A percentile compares a stretch with the other conserved stretches of the same genome.
Evolutionary conservation across 2,888 invertebrate genomes (phyloP).

Genomic region (Chloroclysta siterata): DNA sequence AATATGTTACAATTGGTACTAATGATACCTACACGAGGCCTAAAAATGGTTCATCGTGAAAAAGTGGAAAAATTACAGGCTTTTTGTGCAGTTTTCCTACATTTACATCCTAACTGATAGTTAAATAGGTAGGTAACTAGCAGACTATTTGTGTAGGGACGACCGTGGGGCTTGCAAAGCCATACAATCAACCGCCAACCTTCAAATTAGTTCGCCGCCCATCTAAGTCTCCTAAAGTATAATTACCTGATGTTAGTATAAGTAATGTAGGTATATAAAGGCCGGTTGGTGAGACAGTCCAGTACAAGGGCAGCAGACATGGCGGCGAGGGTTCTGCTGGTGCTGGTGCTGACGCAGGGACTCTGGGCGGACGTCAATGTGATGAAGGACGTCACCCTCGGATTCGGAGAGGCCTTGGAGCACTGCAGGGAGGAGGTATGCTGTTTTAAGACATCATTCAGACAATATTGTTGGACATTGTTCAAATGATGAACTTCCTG

Average conservation of each 20-base stretch:
- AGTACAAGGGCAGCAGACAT: conserved; percentile 12
- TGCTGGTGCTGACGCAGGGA: too few relatives aligned
- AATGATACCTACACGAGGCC: too few relatives aligned
- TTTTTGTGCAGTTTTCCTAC: too few relatives aligned
- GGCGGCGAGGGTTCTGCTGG: conserved; percentile 2
- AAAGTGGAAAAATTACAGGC: too few relatives aligned
- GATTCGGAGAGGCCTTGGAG: conserved; percentile 75
- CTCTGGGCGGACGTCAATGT: conserved; percentile 54
- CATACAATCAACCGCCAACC: background rate
- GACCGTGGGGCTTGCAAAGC: conserved; percentile 4
- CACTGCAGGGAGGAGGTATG: conserved; percentile 75
- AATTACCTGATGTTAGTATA: background rate
- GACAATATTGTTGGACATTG: too few relatives aligned
- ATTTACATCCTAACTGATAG: background rate
- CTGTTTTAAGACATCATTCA: too few relatives aligned
- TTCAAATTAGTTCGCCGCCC: conserved; percentile 5
- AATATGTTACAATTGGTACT: too few relatives aligned
- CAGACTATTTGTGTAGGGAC: background rate
- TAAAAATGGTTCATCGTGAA: too few relatives aligned
- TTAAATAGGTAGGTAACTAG: background rate
- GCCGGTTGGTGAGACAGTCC: background rate
- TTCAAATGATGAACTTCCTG: too few relatives aligned
- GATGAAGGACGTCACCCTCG: conserved; percentile 78
- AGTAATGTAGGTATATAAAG: background rate
- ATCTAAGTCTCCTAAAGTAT: conserved; percentile 1